phyloP scores from a whole-genome alignment of 2,797 vertebrate genomes.

The Odontamblyopus rebecca region DNA sequence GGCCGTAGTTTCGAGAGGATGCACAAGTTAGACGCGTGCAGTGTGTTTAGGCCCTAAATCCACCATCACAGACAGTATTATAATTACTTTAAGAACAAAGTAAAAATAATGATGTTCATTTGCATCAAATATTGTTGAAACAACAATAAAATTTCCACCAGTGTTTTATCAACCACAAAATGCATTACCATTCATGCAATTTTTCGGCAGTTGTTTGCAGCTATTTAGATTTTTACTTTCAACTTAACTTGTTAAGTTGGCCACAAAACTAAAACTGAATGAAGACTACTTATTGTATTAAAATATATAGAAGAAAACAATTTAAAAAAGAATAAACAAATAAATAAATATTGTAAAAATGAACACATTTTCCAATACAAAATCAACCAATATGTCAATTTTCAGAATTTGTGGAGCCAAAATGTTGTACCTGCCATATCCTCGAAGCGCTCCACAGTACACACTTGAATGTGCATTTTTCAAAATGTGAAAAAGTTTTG shows the following conservation, averaged over 20 bases:
- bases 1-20: too few species aligned
- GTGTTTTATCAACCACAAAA: too few species aligned
- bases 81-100: not conserved
- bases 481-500: not conserved
- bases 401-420: not conserved
- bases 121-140: not conserved
- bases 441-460: not conserved
- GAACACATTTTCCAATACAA: not conserved
- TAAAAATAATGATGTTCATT: not conserved
- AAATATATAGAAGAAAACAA: not conserved
- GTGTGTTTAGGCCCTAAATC: too few species aligned
- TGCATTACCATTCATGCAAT: not conserved
- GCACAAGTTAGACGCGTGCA: too few species aligned
- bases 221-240: too few species aligned
- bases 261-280: too few species aligned
- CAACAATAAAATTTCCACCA: not conserved
- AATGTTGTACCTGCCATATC: constrained; percentile 1
- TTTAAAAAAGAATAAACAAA: not conserved
- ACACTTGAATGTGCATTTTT: not conserved
- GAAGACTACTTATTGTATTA: too few species aligned
- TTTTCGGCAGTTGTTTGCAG: not conserved
- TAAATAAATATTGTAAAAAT: not conserved
- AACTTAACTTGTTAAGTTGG: too few species aligned
- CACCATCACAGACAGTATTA: not conserved
- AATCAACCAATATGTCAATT: not conserved